phyloP scores from a whole-genome alignment of 2,797 vertebrate genomes.

The Cyclopterus lumpus region DNA sequence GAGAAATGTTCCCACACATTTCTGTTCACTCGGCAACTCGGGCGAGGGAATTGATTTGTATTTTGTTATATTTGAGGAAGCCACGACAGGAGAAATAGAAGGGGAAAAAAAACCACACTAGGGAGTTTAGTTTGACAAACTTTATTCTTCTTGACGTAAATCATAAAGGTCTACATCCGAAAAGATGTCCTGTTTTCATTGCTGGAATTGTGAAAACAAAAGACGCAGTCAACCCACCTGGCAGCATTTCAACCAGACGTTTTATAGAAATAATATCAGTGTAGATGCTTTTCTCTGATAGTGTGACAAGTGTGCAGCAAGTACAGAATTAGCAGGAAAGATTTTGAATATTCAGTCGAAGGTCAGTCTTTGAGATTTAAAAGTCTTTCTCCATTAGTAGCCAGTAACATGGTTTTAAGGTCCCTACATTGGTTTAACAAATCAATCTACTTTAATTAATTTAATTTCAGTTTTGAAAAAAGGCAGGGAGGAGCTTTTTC shows the following conservation, averaged over 20 bases:
- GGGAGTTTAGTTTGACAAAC: constrained; percentile 18
- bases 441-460: neutral
- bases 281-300: neutral
- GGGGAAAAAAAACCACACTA: neutral
- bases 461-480: neutral
- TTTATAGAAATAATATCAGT: neutral
- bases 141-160: constrained; percentile 2
- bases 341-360: neutral
- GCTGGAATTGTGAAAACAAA: constrained; percentile 2
- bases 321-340: neutral
- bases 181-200: constrained; percentile 2
- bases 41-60: neutral
- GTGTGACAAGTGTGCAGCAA: neutral
- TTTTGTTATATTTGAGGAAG: constrained; percentile 15
- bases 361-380: neutral
- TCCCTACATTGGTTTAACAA: neutral
- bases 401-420: neutral
- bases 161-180: constrained; percentile 7
- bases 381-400: neutral
- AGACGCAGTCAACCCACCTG: neutral
- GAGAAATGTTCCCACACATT: constrained; percentile 7
- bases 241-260: neutral
- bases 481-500: neutral
- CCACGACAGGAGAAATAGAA: neutral
- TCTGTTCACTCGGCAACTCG: neutral